These are phyloP conservation scores for Hoplostethus mediterraneus DNA, from an alignment of 2,797 vertebrate species.

Conservation along the genomic window DNA sequence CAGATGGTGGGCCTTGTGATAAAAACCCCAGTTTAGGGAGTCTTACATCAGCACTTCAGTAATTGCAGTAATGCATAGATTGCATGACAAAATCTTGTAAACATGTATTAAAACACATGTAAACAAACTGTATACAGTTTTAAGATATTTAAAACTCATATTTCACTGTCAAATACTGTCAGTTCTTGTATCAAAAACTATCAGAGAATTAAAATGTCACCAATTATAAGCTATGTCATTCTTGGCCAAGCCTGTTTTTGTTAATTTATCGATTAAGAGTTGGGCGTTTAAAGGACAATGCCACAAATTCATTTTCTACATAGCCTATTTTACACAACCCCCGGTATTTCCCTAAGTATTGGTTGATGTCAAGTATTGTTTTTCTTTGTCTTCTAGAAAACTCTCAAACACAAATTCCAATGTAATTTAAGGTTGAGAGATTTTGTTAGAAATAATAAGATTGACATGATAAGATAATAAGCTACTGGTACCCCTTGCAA, in stretches of 20 bases:
- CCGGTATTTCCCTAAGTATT: conserved; percentile 36
- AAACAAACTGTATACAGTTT: conserved; percentile 43
- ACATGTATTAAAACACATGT: conserved; percentile 49
- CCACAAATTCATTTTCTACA: conserved; percentile 47
- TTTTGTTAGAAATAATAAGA: no score
- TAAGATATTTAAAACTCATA: conserved; percentile 23
- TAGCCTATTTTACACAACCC: conserved; percentile 72
- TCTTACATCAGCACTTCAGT: conserved; percentile 17
- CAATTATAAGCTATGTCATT: conserved; percentile 1
- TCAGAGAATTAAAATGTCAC: conserved; percentile 25
- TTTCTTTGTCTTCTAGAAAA: background rate
- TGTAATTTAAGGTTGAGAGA: no score
- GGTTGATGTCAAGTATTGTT: background rate
- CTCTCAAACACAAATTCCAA: no score
- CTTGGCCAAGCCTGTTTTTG: conserved; percentile 11
- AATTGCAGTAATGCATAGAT: conserved; percentile 34
- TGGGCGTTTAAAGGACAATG: conserved; percentile 8
- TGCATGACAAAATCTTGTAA: conserved; percentile 31
- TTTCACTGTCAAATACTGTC: conserved; percentile 13
- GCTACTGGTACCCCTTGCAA: background rate
- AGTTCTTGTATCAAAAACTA: conserved; percentile 29
- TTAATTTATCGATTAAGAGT: background rate
- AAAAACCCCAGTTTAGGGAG: background rate
- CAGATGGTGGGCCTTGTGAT: background rate
- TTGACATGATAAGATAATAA: background rate